Evolutionary conservation across 2,797 vertebrate species (phyloP).

Genomic region (Eutrigla gurnardus): DNA sequence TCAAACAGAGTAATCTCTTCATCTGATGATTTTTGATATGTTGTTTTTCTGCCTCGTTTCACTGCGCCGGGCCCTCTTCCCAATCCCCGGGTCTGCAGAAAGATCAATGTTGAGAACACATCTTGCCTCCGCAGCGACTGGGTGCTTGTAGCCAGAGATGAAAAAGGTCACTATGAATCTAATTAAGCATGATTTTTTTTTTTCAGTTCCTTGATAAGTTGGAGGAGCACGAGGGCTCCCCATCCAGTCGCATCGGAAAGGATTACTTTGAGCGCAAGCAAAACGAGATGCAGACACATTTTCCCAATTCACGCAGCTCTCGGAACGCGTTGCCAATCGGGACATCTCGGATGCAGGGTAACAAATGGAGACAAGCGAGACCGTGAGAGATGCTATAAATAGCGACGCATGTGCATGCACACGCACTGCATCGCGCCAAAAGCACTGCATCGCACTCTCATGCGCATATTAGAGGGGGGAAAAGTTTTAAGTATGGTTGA

Average conservation of each 20-base stretch:
- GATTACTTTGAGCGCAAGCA: conserved; percentile 63
- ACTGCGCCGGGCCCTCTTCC: conserved; percentile 61
- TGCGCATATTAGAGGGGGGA: conserved; percentile 56
- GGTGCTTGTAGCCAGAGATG: conserved; percentile 71
- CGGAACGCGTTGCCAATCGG: conserved; percentile 68
- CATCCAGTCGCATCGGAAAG: conserved; percentile 58
- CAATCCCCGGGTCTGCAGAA: conserved; percentile 69
- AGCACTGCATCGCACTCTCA: conserved; percentile 25
- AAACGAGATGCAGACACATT: conserved; percentile 68
- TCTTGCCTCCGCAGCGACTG: conserved; percentile 72
- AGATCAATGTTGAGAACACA: conserved; percentile 82
- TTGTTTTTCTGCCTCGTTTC: conserved; percentile 79
- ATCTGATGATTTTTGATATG: conserved; percentile 78
- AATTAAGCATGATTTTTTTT: conserved; percentile 84
- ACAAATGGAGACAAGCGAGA: conserved; percentile 75
- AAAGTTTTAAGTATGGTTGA: conserved; percentile 79
- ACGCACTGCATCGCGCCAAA: conserved; percentile 20
- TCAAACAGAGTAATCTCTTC: conserved; percentile 79
- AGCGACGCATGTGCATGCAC: conserved; percentile 47
- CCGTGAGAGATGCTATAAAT: conserved; percentile 72
- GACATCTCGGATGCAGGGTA: conserved; percentile 66
- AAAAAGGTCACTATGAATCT: conserved; percentile 83
- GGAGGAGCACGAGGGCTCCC: conserved; percentile 58
- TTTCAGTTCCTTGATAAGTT: conserved; percentile 77
- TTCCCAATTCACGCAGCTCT: conserved; percentile 61